Evolutionary conservation across 2,113 vertebrate genomes (phyloP).

Genomic region (Baryphthengus martii): DNA sequence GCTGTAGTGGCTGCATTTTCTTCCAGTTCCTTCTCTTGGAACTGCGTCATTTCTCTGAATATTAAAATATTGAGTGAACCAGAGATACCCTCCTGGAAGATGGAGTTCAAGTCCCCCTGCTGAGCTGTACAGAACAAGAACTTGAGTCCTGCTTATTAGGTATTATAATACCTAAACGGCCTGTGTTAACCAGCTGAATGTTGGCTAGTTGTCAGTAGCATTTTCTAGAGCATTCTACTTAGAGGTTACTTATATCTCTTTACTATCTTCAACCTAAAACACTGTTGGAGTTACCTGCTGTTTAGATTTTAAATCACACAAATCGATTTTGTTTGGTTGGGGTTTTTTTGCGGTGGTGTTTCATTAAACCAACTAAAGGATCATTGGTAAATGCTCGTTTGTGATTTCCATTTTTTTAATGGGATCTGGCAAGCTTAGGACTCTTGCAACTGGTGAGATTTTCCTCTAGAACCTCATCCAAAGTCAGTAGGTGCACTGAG

Average conservation of each 20-base stretch:
- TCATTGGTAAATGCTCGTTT: not conserved
- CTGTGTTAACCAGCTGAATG: not conserved
- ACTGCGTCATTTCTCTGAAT: not conserved
- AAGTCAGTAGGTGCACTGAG: not conserved
- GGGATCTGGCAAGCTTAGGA: not conserved
- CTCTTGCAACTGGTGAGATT: not conserved
- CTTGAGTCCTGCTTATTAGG: not conserved
- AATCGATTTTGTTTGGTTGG: not conserved
- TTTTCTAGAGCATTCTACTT: not conserved
- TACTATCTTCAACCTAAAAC: not conserved
- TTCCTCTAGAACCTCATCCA: not conserved
- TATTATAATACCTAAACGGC: not conserved
- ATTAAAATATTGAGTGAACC: not conserved
- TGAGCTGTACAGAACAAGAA: not conserved
- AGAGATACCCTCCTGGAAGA: not conserved
- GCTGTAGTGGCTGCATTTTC: not conserved
- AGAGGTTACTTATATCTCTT: not conserved
- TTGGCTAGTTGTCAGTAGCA: not conserved
- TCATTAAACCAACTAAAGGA: not conserved
- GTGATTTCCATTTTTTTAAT: not conserved
- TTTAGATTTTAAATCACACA: not conserved
- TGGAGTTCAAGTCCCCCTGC: not conserved
- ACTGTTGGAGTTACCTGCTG: not conserved
- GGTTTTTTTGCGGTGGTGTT: not conserved
- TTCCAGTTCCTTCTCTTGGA: not conserved